Evolutionary conservation across 2,888 invertebrate species (phyloP).

Genomic region (Ophioninae sp.): DNA sequence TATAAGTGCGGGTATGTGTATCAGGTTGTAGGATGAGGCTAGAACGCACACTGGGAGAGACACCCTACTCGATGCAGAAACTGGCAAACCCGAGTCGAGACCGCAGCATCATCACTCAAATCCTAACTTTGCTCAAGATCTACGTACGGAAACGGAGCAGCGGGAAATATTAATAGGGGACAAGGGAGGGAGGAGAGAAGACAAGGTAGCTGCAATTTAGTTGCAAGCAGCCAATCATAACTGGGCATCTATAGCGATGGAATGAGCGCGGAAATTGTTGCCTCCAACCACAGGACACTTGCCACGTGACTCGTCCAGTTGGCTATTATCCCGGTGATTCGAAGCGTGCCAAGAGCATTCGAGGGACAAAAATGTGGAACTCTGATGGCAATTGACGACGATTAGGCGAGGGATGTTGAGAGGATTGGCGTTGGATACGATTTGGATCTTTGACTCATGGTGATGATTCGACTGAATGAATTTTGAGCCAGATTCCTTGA

Average conservation of each 20-base stretch:
- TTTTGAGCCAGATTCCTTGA: background rate
- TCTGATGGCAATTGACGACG: background rate
- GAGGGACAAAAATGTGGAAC: background rate
- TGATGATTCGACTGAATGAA: background rate
- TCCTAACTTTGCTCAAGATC: slow-evolving; percentile 20
- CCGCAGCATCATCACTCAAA: slow-evolving; percentile 12
- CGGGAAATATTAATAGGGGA: slow-evolving; percentile 17
- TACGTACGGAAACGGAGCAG: slow-evolving; percentile 21
- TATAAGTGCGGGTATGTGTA: slow-evolving; percentile 7
- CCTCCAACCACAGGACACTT: slow-evolving; percentile 66
- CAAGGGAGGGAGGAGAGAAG: slow-evolving; percentile 4
- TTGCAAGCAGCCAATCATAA: slow-evolving; percentile 2
- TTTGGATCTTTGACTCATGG: background rate
- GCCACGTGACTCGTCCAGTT: slow-evolving; percentile 51
- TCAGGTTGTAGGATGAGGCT: background rate
- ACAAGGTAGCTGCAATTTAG: background rate
- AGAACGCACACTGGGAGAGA: slow-evolving; percentile 19
- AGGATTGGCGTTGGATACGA: background rate
- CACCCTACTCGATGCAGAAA: background rate
- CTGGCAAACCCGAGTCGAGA: slow-evolving; percentile 2
- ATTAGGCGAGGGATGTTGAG: background rate
- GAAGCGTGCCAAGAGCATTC: background rate
- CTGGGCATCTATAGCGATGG: slow-evolving; percentile 63
- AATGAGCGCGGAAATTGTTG: slow-evolving; percentile 74
- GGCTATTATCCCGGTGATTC: background rate